Evolutionary conservation across 2,113 vertebrate species (phyloP).

Genomic region (Beaufortia kweichowensis): DNA sequence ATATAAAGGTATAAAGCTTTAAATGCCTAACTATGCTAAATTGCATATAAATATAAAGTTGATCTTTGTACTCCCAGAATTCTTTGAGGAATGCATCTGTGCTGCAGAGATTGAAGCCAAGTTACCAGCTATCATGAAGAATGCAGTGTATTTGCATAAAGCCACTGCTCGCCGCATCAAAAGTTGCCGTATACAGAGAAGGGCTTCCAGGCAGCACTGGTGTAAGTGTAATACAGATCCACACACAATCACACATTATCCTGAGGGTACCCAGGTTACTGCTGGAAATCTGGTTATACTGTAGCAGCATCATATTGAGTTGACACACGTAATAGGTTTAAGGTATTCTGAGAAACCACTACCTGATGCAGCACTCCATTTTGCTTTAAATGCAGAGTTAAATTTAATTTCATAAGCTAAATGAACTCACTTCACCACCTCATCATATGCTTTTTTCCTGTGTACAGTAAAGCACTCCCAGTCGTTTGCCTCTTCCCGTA

Average conservation of each 20-base stretch:
- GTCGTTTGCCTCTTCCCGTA: slow-evolving; percentile 78
- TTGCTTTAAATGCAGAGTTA: slow-evolving; percentile 5
- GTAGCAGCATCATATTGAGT: neutral
- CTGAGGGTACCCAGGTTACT: neutral
- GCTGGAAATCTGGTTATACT: neutral
- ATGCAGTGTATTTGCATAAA: slow-evolving; percentile 94
- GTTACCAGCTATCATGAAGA: slow-evolving; percentile 97
- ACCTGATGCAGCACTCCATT: neutral
- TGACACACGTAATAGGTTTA: neutral
- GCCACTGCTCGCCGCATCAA: slow-evolving; percentile 93
- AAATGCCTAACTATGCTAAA: too few relatives aligned
- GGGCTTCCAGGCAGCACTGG: slow-evolving; percentile 80
- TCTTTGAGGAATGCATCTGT: slow-evolving; percentile 97
- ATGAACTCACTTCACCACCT: neutral
- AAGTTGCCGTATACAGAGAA: slow-evolving; percentile 90
- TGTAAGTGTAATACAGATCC: slow-evolving; percentile 58
- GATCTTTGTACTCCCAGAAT: slow-evolving; percentile 73
- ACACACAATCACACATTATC: neutral
- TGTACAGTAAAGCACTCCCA: slow-evolving; percentile 88
- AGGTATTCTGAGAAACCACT: neutral
- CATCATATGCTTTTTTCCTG: neutral
- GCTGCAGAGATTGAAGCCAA: slow-evolving; percentile 94
- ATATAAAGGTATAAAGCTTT: too few relatives aligned
- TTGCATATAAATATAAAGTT: neutral
- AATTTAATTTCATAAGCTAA: neutral